Evolutionary conservation across 2,797 vertebrate genomes (phyloP).

Genomic region (Parauchenoglanis punctatus): DNA sequence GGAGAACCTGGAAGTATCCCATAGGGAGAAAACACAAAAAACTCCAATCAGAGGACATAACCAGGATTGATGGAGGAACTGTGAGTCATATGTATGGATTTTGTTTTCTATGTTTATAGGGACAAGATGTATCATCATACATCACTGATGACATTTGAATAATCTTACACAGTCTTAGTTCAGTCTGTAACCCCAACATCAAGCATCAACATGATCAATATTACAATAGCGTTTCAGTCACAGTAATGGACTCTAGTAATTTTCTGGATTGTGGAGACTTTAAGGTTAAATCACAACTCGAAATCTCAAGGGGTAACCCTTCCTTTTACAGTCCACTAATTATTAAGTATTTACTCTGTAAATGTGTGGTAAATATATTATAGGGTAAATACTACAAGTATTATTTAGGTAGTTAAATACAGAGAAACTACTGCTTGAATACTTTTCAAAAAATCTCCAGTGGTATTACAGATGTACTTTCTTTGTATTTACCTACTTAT

Average conservation of each 20-base stretch:
- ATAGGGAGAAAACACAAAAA: not conserved
- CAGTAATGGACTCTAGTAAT: conserved; percentile 6
- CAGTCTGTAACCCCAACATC: no score
- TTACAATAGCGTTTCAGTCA: not conserved
- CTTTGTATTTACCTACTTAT: no score
- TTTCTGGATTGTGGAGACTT: not conserved
- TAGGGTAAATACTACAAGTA: no score
- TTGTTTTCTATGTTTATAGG: not conserved
- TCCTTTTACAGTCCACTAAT: no score
- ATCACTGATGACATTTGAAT: not conserved
- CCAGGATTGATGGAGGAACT: not conserved
- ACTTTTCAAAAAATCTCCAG: no score
- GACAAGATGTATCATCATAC: not conserved
- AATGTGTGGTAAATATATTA: no score
- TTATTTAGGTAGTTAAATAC: no score
- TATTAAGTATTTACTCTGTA: no score
- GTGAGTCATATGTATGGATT: not conserved
- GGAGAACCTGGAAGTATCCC: not conserved
- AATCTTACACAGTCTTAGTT: not conserved
- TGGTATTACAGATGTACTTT: no score
- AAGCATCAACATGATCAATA: not conserved
- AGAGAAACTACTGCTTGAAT: no score
- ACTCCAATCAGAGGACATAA: not conserved
- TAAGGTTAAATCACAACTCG: not conserved
- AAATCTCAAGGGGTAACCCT: not conserved